A percentile compares a stretch with the other conserved stretches of the same genome.
phyloP scores from a whole-genome alignment of 2,888 invertebrate species.

The Eueremaeus valkanovi region DNA sequence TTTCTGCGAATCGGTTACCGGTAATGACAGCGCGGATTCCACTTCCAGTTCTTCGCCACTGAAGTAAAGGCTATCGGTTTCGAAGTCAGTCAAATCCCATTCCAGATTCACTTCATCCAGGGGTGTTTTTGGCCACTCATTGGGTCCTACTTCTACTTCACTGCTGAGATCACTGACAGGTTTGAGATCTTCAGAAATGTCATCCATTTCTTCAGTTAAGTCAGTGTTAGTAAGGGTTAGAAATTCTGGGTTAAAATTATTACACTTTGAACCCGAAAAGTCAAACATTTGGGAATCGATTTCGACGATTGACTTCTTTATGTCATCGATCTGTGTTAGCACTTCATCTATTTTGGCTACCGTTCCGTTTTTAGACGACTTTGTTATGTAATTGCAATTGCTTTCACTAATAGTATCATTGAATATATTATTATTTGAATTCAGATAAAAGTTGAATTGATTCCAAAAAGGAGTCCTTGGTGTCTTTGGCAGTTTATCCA shows the following conservation, averaged over 20 bases:
- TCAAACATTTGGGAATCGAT: conserved; percentile 37
- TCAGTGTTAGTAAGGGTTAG: conserved; percentile 32
- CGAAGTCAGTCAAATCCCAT: conserved; percentile 3
- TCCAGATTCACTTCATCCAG: neutral
- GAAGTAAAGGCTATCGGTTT: conserved; percentile 14
- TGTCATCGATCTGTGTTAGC: conserved; percentile 39
- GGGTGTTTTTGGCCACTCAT: neutral
- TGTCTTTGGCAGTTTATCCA: neutral
- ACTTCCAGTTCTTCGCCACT: conserved; percentile 8
- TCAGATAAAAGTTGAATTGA: neutral
- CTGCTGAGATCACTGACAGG: neutral
- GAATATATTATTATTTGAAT: neutral
- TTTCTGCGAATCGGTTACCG: conserved; percentile 32
- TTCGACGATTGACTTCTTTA: conserved; percentile 39
- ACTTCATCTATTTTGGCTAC: conserved; percentile 39
- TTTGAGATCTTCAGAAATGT: neutral
- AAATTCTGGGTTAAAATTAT: conserved; percentile 38
- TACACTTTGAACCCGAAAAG: conserved; percentile 32
- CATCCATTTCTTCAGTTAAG: conserved; percentile 13
- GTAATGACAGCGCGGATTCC: neutral
- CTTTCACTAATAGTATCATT: neutral
- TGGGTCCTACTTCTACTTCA: neutral
- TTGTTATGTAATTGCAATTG: neutral
- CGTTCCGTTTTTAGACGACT: conserved; percentile 4
- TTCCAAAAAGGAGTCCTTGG: neutral